phyloP scores from a whole-genome alignment of 2,888 invertebrate genomes.

The Euclidia mi region DNA sequence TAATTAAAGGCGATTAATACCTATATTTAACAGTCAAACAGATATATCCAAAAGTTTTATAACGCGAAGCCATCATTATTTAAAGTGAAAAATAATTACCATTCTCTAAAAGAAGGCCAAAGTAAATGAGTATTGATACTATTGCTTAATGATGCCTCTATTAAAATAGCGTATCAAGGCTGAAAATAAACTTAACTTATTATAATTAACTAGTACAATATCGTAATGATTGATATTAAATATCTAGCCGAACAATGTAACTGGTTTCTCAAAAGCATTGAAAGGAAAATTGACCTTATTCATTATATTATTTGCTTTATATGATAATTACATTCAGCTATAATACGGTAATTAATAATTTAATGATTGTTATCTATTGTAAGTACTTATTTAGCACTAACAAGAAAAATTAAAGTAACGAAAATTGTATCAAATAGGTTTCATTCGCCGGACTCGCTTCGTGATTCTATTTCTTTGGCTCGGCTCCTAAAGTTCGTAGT shows the following conservation, averaged over 20 bases:
- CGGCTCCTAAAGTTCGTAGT: no score
- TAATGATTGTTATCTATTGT: no score
- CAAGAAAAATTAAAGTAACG: no score
- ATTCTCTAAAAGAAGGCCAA: conserved; percentile 22
- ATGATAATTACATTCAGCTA: no score
- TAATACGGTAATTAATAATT: no score
- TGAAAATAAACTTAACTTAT: conserved; percentile 24
- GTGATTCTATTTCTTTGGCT: no score
- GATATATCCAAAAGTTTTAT: conserved; percentile 17
- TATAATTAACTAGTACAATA: conserved; percentile 30
- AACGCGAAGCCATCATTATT: conserved; percentile 21
- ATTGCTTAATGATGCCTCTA: conserved; percentile 27
- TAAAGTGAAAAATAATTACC: conserved; percentile 28
- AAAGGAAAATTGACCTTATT: conserved; percentile 4
- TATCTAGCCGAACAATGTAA: conserved; percentile 6
- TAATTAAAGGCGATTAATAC: conserved; percentile 12
- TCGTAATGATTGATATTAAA: conserved; percentile 25
- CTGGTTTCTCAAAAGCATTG: neutral
- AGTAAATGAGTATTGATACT: conserved; percentile 20
- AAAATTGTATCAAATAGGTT: no score
- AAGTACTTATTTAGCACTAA: no score
- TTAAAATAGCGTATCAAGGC: conserved; percentile 39
- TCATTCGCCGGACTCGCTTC: no score
- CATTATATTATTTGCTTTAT: conserved; percentile 4
- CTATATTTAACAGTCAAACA: no score